Evolutionary conservation across 92 coral and sea anemone genomes (phyloP), one percentile per base, ranked within the genome.

Genomic region (Galaxea fascicularis): DNA sequence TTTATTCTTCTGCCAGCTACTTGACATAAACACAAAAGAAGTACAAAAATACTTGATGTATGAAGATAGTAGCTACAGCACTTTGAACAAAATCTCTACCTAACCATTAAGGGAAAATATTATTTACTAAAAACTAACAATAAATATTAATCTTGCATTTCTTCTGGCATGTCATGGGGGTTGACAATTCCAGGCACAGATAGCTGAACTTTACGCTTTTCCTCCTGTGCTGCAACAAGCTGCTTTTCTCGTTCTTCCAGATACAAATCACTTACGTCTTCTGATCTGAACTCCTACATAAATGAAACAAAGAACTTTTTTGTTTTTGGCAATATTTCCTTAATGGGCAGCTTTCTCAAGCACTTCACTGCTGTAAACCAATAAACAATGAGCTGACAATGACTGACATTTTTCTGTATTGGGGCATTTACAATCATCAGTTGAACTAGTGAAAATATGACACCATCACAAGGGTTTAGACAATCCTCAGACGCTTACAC

Each of bases 81-180:
- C 83, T 63, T 46, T 74, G 56, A 69, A 72, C 92, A 83, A 84
- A 78, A 78, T 46, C 21, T 35, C 86, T 89, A 89, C 27, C 80
- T 71, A 49, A 57, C 57, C 39, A 70, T 75, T 82, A 72, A 74
- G 74, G 73, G 65, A 83, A 69, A 79, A 46, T 16, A 35, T 68
- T 54, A 45, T 78, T 17, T 41, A 65, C 65, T 79, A 79, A 79
- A 66, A 76, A 79, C 75, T 63, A 74, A 12, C 27, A 54, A 76
- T 63, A 73, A 65, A 81, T 51, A 86, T 83, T 91, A 95, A 89
- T 97, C 99, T 91, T 97, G 99, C 99, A 97, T 97, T 71, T 97
- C 99, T 70, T 97, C 99, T 31, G 99, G 99, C 70, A 97, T 87
- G 89, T 97, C 99, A 74, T 97, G 99, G 3, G 99, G 99, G 44